A percentile compares a stretch with the other conserved stretches of the same genome.
Conservation (phyloP, 2,888 invertebrate genomes). For the Lysandra bellargus region DNA sequence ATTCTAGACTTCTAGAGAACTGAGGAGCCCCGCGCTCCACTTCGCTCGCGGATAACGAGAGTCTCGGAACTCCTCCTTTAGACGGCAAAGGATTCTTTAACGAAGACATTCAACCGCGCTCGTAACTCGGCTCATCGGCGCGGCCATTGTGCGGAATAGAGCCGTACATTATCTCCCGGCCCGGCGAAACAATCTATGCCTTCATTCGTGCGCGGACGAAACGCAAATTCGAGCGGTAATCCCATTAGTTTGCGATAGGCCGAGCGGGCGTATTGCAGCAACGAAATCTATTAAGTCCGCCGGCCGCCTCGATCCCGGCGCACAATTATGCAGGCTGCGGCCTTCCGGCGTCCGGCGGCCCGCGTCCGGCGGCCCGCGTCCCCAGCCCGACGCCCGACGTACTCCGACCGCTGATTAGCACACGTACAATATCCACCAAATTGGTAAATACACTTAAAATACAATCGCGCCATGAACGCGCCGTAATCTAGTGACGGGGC, state of each 20-base stretch:
- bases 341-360: slow-evolving; percentile 50
- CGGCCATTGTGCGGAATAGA: slow-evolving; percentile 19
- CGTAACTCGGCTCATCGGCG: slow-evolving; percentile 5
- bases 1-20: slow-evolving; percentile 34
- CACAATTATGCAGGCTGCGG: slow-evolving; percentile 68
- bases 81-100: slow-evolving; percentile 46
- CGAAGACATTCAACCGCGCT: slow-evolving; percentile 51
- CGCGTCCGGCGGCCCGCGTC: slow-evolving; percentile 58
- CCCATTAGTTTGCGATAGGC: slow-evolving; percentile 71
- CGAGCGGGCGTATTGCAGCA: slow-evolving; percentile 65
- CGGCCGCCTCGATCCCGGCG: slow-evolving; percentile 67
- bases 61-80: slow-evolving; percentile 35
- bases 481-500: slow-evolving; percentile 77
- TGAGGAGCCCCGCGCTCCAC: slow-evolving; percentile 36
- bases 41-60: slow-evolving; percentile 37
- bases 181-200: slow-evolving; percentile 50
- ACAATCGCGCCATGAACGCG: slow-evolving; percentile 79
- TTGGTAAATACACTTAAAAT: slow-evolving; percentile 85
- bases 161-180: slow-evolving; percentile 25
- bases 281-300: slow-evolving; percentile 78
- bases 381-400: slow-evolving; percentile 55
- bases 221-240: slow-evolving; percentile 71
- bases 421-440: slow-evolving; percentile 82
- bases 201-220: slow-evolving; percentile 58
- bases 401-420: slow-evolving; percentile 72